phyloP scores from a whole-genome alignment of 2,113 vertebrate species.

The Psophia crepitans region DNA sequence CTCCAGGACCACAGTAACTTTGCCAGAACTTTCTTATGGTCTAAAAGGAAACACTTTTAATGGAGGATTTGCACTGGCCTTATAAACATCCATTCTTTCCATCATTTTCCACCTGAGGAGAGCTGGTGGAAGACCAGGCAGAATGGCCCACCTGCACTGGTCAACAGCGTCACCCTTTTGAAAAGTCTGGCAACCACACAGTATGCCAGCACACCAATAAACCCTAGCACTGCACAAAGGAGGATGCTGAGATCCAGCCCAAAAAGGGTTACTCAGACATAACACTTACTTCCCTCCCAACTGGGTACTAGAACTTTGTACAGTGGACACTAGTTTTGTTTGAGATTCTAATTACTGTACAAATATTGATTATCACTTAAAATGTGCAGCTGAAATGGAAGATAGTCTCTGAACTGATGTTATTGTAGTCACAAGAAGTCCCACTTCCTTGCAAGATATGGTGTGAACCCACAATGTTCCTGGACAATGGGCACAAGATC shows the following conservation, averaged over 20 bases:
- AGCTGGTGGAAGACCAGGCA: background rate
- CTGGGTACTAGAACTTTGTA: background rate
- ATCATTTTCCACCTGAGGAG: background rate
- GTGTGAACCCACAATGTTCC: background rate
- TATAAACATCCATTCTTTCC: background rate
- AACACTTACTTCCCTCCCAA: background rate
- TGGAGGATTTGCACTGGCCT: background rate
- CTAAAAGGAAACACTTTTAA: background rate
- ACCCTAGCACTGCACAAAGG: background rate
- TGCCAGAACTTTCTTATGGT: background rate
- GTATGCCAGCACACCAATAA: background rate
- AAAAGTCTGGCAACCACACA: background rate
- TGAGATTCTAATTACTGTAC: background rate
- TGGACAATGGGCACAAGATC: background rate
- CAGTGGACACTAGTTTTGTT: background rate
- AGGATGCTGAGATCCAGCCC: background rate
- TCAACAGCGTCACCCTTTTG: background rate
- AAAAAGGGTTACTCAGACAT: background rate
- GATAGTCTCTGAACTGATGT: background rate
- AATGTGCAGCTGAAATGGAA: background rate
- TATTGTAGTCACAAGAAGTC: background rate
- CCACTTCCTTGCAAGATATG: background rate
- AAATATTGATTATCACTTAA: background rate
- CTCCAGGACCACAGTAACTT: background rate
- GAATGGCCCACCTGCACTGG: background rate